Base-by-base conservation (phyloP, 30 jellyfish, hydroid and myxozoan species). In the Chironex yamaguchii region DNA sequence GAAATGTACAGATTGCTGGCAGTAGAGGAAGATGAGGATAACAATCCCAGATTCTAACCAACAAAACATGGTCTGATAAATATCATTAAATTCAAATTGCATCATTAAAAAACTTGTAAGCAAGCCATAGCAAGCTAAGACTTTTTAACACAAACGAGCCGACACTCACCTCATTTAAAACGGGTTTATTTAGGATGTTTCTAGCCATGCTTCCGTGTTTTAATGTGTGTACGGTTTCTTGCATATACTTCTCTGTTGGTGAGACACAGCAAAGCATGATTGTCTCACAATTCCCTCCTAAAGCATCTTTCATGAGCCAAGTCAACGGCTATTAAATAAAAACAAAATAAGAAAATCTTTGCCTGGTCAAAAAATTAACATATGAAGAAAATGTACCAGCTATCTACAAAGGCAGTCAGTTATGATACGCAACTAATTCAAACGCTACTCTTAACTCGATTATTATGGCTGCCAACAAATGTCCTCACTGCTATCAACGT, bases 241-340 rank as follows among this genome's bases (percentile, higher is more conserved):
- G 97, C 0, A 84, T 74, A 2, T 89, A 23, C 83, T 81, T 79
- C 35, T 86, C 97, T 25, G 90, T 20, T 22, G 96, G 81, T 6
- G 97, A 89, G 2, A 95, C 54, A 62, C 99, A 95, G 79, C 99
- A 95, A 21, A 95, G 48, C 99, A 95, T 95, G 27, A 95, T 28
- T 2, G 96, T 85, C 32, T 89, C 96, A 76, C 99, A 76, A 52
- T 95, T 95, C 2, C 99, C 99, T 49, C 99, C 99, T 4, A 95
- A 90, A 6, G 99, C 87, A 58, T 95, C 99, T 76, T 95, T 95
- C 99, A 95, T 89, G 42, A 89, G 69, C 97, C 92, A 95, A 14
- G 99, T 95, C 81, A 95, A 71, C 3, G 82, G 81, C 99, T 95
- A 74, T 3, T 24, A n/a, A 54, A 78, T 26, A 33, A 78, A 13